Conservation (phyloP, 1,140 invertebrate genomes). For the Planococcus citri region DNA sequence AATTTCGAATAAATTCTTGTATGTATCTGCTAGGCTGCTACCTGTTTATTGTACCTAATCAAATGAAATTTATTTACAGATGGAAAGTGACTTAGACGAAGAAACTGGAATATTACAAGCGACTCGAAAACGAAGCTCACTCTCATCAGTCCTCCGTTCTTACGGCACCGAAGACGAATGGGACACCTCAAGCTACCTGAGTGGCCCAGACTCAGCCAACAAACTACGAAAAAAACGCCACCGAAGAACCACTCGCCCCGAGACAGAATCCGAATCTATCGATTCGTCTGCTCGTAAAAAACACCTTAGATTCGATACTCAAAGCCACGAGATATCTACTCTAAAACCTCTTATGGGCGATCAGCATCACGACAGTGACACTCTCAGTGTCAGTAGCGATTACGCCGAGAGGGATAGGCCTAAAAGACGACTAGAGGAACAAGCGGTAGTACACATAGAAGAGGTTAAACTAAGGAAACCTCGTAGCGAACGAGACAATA, state of each 20-base stretch:
- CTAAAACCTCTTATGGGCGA: background rate
- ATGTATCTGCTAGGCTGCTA: too few species aligned
- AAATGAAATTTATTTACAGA: background rate
- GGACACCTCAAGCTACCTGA: background rate
- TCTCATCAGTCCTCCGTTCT: background rate
- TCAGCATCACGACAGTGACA: background rate
- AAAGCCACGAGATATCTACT: background rate
- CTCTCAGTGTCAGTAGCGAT: background rate
- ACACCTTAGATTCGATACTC: background rate
- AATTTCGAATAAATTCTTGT: too few species aligned
- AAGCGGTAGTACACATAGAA: background rate
- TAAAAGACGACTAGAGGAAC: background rate
- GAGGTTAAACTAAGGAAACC: background rate
- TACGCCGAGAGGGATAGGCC: background rate
- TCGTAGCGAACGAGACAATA: background rate
- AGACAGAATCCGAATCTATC: background rate
- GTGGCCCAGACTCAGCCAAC: background rate
- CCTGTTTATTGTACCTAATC: too few species aligned
- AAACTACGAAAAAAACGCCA: background rate
- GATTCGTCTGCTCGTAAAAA: background rate
- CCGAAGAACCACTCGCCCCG: background rate
- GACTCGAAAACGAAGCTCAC: background rate
- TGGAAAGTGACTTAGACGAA: background rate
- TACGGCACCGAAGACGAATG: background rate
- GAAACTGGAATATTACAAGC: background rate